These are phyloP conservation scores for Agonopterix subpropinquella DNA, from an alignment of 2,888 invertebrate genomes.

Conservation along the genomic window DNA sequence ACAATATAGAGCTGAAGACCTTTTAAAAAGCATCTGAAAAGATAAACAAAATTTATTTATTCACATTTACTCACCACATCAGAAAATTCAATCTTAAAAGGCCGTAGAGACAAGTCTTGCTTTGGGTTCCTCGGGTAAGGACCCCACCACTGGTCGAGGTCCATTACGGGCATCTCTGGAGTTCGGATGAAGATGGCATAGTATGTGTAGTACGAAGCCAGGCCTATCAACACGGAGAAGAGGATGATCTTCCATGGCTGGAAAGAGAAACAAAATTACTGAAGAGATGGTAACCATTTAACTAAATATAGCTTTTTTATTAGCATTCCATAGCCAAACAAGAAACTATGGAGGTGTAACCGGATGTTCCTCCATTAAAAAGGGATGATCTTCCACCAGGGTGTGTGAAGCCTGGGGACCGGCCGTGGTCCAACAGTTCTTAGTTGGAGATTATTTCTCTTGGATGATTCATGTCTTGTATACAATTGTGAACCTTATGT, in stretches of 20 bases:
- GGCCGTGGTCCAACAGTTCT: no score
- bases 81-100: conserved; percentile 77
- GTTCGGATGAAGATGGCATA: conserved; percentile 14
- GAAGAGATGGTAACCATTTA: background rate
- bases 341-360: no score
- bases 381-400: no score
- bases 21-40: no score
- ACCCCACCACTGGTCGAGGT: conserved; percentile 77
- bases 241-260: conserved; percentile 23
- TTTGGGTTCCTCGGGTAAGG: conserved; percentile 52
- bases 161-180: conserved; percentile 33
- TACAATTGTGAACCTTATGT: no score
- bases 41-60: background rate
- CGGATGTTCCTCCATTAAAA: no score
- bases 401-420: no score
- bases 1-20: no score
- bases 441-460: no score
- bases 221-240: conserved; percentile 13
- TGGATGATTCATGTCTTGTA: no score
- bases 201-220: conserved; percentile 25
- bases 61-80: conserved; percentile 71
- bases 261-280: conserved; percentile 10
- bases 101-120: conserved; percentile 70
- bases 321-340: no score
- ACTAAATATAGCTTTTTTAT: no score